Evolutionary conservation across 2,888 invertebrate genomes (phyloP).

Genomic region (Chrysina gloriosa): DNA sequence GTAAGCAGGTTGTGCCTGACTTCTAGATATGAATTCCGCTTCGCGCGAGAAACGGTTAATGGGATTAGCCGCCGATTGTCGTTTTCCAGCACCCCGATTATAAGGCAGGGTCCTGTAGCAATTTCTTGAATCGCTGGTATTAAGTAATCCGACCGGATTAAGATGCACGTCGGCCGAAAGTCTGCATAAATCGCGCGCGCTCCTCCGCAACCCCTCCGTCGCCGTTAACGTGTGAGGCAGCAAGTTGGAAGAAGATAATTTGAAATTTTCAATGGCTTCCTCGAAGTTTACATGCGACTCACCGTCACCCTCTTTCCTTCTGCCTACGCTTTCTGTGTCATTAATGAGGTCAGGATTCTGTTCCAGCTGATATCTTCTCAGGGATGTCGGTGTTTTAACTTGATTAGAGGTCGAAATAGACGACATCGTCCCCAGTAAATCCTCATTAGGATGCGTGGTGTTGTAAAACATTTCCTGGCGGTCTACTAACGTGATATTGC

Average conservation of each 20-base stretch:
- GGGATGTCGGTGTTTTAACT: slow-evolving; percentile 69
- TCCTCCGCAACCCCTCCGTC: slow-evolving; percentile 37
- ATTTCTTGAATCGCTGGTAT: slow-evolving; percentile 77
- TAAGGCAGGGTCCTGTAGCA: slow-evolving; percentile 85
- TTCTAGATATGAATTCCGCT: slow-evolving; percentile 72
- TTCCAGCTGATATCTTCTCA: slow-evolving; percentile 69
- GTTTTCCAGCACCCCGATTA: slow-evolving; percentile 70
- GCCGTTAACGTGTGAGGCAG: slow-evolving; percentile 34
- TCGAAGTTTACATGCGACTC: slow-evolving; percentile 55
- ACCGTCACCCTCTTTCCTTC: slow-evolving; percentile 62
- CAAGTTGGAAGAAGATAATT: slow-evolving; percentile 63
- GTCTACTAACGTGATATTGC: slow-evolving; percentile 52
- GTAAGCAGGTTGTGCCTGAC: slow-evolving; percentile 64
- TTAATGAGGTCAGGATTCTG: slow-evolving; percentile 85
- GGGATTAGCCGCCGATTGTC: slow-evolving; percentile 68
- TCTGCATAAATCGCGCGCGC: slow-evolving; percentile 70
- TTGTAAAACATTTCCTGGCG: slow-evolving; percentile 56
- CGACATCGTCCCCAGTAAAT: slow-evolving; percentile 55
- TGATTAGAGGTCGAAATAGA: slow-evolving; percentile 64
- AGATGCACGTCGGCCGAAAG: slow-evolving; percentile 80
- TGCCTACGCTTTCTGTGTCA: slow-evolving; percentile 75
- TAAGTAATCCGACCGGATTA: slow-evolving; percentile 81
- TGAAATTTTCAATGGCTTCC: slow-evolving; percentile 58
- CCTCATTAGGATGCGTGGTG: slow-evolving; percentile 58
- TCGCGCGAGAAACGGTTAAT: slow-evolving; percentile 71